phyloP scores from a whole-genome alignment of 2,888 invertebrate species.

The Stegana nigrithorax region DNA sequence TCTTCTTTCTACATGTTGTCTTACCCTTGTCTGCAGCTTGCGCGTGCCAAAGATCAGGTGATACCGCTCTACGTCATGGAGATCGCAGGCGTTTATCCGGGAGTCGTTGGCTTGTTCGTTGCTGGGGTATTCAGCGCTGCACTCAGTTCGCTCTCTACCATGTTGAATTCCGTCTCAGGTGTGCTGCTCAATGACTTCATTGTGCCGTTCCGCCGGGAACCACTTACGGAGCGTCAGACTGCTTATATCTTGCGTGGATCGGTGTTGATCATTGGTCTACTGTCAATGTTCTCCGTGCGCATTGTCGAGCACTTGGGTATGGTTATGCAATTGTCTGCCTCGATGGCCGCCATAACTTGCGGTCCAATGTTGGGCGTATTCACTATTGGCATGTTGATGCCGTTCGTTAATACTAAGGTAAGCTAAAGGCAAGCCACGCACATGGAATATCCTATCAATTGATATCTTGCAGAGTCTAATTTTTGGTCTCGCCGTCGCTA shows the following conservation, averaged over 20 bases:
- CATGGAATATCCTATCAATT: neutral
- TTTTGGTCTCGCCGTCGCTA: slow-evolving; percentile 74
- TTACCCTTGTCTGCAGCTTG: slow-evolving; percentile 73
- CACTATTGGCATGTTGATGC: slow-evolving; percentile 75
- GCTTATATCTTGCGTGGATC: slow-evolving; percentile 75
- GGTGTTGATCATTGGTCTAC: slow-evolving; percentile 75
- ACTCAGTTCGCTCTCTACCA: slow-evolving; percentile 82
- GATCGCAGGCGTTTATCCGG: slow-evolving; percentile 78
- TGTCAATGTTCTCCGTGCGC: slow-evolving; percentile 75
- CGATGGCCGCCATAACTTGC: slow-evolving; percentile 74
- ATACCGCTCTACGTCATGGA: slow-evolving; percentile 87
- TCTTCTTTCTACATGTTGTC: no score
- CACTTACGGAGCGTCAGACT: slow-evolving; percentile 71
- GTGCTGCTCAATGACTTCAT: slow-evolving; percentile 82
- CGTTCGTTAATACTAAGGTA: slow-evolving; percentile 74
- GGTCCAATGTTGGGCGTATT: slow-evolving; percentile 79
- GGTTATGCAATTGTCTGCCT: slow-evolving; percentile 75
- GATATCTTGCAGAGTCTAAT: slow-evolving; percentile 73
- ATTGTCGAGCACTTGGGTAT: slow-evolving; percentile 79
- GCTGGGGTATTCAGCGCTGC: slow-evolving; percentile 92
- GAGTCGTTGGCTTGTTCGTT: slow-evolving; percentile 86
- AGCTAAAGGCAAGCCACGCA: neutral
- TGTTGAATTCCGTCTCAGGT: slow-evolving; percentile 81
- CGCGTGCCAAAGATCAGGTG: slow-evolving; percentile 82
- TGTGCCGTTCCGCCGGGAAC: slow-evolving; percentile 74